Conservation (phyloP, 2,113 vertebrate genomes). For the Murina feae region DNA sequence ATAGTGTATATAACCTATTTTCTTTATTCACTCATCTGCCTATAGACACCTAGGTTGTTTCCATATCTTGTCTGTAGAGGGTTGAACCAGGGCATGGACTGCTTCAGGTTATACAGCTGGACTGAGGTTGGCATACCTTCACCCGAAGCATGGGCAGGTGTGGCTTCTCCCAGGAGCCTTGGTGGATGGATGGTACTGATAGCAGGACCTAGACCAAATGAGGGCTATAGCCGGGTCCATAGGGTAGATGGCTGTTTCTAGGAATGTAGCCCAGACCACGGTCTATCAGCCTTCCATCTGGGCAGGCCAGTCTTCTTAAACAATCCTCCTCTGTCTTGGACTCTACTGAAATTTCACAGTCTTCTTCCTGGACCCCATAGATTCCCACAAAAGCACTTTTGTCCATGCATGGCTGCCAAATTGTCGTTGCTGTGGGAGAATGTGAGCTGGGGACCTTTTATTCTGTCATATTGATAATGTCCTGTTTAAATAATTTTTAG, state of each 20-base stretch:
- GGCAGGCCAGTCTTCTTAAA: neutral
- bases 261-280: neutral
- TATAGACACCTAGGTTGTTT: neutral
- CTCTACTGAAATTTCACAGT: neutral
- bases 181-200: neutral
- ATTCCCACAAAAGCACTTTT: neutral
- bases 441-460: neutral
- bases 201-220: neutral
- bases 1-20: neutral
- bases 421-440: neutral
- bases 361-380: neutral
- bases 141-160: neutral
- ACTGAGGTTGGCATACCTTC: neutral
- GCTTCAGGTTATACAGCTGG: neutral
- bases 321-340: neutral
- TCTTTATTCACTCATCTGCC: neutral
- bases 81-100: neutral
- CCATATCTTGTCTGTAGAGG: neutral
- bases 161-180: neutral
- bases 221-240: neutral
- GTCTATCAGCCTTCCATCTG: neutral
- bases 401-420: neutral
- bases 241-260: neutral
- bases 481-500: neutral
- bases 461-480: neutral